Base-by-base conservation (phyloP, 2,113 vertebrate genomes). In the Chaetorhynchus papuensis region DNA sequence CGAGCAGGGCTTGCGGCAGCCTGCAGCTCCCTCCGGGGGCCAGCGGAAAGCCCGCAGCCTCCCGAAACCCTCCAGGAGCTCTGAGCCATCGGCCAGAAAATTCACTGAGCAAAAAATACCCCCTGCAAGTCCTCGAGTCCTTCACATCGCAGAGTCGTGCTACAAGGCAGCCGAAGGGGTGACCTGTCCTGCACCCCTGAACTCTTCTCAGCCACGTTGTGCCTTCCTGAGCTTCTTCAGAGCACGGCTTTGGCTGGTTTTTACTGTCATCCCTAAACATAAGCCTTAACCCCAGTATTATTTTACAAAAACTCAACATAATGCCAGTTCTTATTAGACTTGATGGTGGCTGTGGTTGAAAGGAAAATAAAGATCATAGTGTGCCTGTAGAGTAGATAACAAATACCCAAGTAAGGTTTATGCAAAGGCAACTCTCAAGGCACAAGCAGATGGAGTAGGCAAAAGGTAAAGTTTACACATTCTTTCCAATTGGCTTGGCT, bases 11-110 rank as follows among this genome's bases (percentile, higher is more conserved):
- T 93, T 76, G 41, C 11, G n/a, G 10, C 83, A 94, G 96, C 77
- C 93, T 69, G 54, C 80, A 97, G 97, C 95, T 96, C 96, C 97
- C 96, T 92, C 97, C 96, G 90, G 47, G 94, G 97, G 89, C 23
- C 92, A 72, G 71, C 20, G 15, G 15, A 53, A 63, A 93, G 70
- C 57, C 74, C 80, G 27, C 80, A 93, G 74, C 71, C 64, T 59
- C 42, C 15, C 18, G 2, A 52, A 74, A 88, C 22, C 60, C 59
- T 39, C 33, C 3, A n/a, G 72, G 20, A 74, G 59, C 82, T 39
- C 31, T 20, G 30, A 83, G 49, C 45, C 53, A 27, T 21, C 37
- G 9, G 57, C 44, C 91, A 42, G 59, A 83, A 83, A 47, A 14
- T 57, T 10, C 76, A 13, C 80, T 3, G 28, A 31, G 87, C 7